A percentile compares a stretch with the other conserved stretches of the same genome.
phyloP scores from a whole-genome alignment of 2,888 invertebrate species.

The Cheilosia vernalis region DNA sequence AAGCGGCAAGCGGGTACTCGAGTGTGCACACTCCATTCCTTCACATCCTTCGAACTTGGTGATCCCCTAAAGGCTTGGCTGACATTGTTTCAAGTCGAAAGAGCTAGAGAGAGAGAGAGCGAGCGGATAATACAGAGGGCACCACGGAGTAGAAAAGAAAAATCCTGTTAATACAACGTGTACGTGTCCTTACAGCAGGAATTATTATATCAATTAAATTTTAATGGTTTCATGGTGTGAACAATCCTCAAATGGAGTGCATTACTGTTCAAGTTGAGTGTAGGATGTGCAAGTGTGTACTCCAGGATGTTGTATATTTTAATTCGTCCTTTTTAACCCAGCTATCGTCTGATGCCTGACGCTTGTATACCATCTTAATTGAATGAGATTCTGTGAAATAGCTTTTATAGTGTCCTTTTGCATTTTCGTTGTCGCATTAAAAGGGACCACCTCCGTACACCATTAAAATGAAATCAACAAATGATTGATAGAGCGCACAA shows the following conservation, averaged over 20 bases:
- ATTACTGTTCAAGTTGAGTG: constrained; percentile 68
- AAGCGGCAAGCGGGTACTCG: constrained; percentile 50
- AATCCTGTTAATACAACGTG: constrained; percentile 65
- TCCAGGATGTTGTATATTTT: constrained; percentile 71
- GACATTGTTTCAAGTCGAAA: constrained; percentile 60
- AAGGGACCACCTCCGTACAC: constrained; percentile 3
- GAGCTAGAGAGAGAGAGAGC: no score
- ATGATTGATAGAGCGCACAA: constrained; percentile 60
- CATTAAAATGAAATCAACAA: constrained; percentile 70
- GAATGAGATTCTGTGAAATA: constrained; percentile 59
- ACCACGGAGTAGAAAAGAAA: constrained; percentile 17
- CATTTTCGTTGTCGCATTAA: constrained; percentile 17
- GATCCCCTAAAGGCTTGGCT: constrained; percentile 56
- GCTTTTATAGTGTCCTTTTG: constrained; percentile 54
- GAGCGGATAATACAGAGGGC: background rate
- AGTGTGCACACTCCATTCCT: constrained; percentile 44
- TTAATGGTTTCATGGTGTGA: constrained; percentile 75
- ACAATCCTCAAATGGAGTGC: constrained; percentile 75
- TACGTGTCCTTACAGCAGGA: constrained; percentile 72
- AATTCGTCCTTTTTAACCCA: constrained; percentile 41
- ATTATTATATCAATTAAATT: constrained; percentile 75
- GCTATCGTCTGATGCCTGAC: background rate
- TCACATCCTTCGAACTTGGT: constrained; percentile 37
- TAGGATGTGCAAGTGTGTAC: constrained; percentile 67
- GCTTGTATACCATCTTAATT: constrained; percentile 57